Evolutionary conservation across 2,113 vertebrate genomes (phyloP).

Genomic region (Gracilinanus agilis): DNA sequence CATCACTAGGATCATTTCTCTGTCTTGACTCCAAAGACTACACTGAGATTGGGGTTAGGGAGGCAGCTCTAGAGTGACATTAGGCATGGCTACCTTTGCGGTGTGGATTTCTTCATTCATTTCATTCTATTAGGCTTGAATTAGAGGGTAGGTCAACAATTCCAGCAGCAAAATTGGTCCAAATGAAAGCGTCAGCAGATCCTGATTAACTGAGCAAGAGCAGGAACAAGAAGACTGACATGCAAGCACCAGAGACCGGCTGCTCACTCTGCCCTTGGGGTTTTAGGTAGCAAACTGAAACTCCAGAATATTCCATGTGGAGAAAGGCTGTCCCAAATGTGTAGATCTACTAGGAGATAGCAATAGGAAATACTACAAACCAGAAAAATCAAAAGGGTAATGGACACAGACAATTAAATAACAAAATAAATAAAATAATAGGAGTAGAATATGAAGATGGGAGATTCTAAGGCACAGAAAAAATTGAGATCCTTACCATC

Average conservation of each 20-base stretch:
- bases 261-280: neutral
- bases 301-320: neutral
- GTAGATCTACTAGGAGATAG: neutral
- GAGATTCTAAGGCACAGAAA: neutral
- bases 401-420: neutral
- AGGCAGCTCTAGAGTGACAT: neutral
- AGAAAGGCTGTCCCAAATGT: neutral
- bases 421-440: neutral
- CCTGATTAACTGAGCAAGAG: slow-evolving; percentile 4
- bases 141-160: slow-evolving; percentile 8
- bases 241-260: neutral
- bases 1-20: neutral
- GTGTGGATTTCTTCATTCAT: neutral
- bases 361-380: neutral
- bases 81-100: neutral
- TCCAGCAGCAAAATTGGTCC: slow-evolving; percentile 1
- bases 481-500: neutral
- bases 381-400: neutral
- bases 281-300: neutral
- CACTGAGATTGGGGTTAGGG: neutral
- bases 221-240: neutral
- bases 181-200: slow-evolving; percentile 8
- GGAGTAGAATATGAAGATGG: neutral
- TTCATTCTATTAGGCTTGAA: slow-evolving; percentile 9
- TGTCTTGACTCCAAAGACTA: slow-evolving; percentile 5